Conservation (phyloP, 92 coral and sea anemone genomes). For the Muricea muricata region DNA sequence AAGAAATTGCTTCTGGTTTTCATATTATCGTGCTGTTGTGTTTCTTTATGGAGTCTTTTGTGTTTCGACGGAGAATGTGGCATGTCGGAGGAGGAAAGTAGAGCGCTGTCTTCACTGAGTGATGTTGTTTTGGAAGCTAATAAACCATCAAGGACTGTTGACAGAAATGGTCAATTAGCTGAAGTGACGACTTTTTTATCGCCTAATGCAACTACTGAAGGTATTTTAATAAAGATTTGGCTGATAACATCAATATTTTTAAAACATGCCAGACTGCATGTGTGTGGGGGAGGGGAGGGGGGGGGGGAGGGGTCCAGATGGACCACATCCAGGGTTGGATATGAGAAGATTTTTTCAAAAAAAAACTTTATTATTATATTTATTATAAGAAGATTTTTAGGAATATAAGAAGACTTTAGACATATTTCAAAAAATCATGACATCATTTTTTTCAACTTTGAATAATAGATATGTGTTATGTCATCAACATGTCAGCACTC, state of each 20-base stretch:
- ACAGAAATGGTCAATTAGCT: background rate
- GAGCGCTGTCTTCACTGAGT: background rate
- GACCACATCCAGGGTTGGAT: too few species aligned
- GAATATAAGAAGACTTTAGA: too few species aligned
- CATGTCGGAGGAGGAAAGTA: background rate
- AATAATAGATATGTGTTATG: too few species aligned
- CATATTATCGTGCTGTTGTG: background rate
- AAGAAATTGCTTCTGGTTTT: background rate
- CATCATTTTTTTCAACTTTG: too few species aligned
- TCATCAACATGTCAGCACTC: too few species aligned
- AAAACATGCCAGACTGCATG: background rate
- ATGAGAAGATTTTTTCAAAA: too few species aligned
- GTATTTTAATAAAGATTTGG: background rate
- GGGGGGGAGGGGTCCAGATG: background rate
- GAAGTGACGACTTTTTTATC: background rate
- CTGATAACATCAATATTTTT: background rate
- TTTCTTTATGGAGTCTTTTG: background rate
- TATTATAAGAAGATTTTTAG: too few species aligned
- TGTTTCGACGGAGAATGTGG: conserved; percentile 9
- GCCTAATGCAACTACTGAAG: background rate
- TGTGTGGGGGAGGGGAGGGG: background rate
- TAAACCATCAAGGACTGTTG: background rate
- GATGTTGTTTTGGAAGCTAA: conserved; percentile 33
- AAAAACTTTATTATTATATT: too few species aligned
- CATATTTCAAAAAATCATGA: too few species aligned